A percentile compares a stretch with the other conserved stretches of the same genome.
Conservation (phyloP, 2,888 invertebrate species). For the Hyles lineata region DNA sequence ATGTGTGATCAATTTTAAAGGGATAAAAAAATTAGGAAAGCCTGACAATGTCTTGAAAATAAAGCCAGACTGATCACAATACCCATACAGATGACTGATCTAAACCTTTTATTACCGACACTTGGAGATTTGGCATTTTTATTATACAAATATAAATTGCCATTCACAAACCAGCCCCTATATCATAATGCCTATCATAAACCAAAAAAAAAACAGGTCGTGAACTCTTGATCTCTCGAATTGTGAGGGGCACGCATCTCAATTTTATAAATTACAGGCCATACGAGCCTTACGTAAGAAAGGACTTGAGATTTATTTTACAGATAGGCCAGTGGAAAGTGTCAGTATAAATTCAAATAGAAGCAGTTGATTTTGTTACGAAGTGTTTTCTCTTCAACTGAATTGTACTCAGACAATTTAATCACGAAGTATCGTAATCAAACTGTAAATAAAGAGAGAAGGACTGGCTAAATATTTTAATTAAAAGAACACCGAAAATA, state of each 20-base stretch:
- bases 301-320: constrained; percentile 38
- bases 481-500: background rate
- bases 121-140: background rate
- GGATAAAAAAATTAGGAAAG: background rate
- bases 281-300: constrained; percentile 16
- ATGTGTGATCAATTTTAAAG: too few species aligned
- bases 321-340: constrained; percentile 8
- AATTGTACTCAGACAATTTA: background rate
- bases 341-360: constrained; percentile 1
- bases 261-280: constrained; percentile 47
- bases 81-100: background rate
- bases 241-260: constrained; percentile 36
- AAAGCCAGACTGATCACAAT: background rate
- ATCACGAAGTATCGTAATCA: background rate
- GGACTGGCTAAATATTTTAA: background rate
- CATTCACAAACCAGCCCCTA: background rate
- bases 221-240: constrained; percentile 30
- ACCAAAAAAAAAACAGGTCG: constrained; percentile 32
- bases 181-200: constrained; percentile 26
- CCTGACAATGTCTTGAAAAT: background rate
- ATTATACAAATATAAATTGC: background rate
- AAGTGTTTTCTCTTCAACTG: background rate
- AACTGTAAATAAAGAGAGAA: background rate
- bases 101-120: background rate
- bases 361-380: background rate